Evolutionary conservation across 2,797 vertebrate genomes (phyloP).

Genomic region (Syngnathus rostellatus): DNA sequence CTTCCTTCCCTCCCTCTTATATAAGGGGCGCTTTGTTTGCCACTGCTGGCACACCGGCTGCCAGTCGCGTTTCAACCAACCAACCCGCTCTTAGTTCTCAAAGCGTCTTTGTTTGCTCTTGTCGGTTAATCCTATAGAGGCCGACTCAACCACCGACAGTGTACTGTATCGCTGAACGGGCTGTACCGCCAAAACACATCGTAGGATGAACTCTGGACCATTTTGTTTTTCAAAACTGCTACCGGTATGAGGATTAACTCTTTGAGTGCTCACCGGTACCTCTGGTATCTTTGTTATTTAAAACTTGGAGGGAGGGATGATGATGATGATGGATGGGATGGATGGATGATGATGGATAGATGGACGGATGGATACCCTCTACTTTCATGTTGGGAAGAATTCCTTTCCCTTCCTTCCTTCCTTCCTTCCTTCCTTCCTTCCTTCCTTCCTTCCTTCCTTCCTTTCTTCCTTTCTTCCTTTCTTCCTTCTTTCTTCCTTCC

Average conservation of each 20-base stretch:
- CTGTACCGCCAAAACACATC: not conserved
- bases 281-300: no score
- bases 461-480: no score
- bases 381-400: no score
- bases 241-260: no score
- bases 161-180: not conserved
- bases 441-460: no score
- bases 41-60: slow-evolving; percentile 29
- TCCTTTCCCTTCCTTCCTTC: no score
- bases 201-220: not conserved
- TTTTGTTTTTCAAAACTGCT: no score
- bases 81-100: not conserved
- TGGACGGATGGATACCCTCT: no score
- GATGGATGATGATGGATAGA: not conserved
- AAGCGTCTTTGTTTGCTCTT: not conserved
- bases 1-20: slow-evolving; percentile 13
- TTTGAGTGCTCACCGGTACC: no score
- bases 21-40: slow-evolving; percentile 32
- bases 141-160: not conserved
- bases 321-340: not conserved
- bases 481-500: not conserved
- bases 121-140: not conserved
- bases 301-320: not conserved
- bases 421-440: no score
- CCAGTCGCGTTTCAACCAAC: slow-evolving; percentile 1